These are phyloP conservation scores for Tachina grossa DNA, from an alignment of 2,888 invertebrate species.

Conservation along the genomic window DNA sequence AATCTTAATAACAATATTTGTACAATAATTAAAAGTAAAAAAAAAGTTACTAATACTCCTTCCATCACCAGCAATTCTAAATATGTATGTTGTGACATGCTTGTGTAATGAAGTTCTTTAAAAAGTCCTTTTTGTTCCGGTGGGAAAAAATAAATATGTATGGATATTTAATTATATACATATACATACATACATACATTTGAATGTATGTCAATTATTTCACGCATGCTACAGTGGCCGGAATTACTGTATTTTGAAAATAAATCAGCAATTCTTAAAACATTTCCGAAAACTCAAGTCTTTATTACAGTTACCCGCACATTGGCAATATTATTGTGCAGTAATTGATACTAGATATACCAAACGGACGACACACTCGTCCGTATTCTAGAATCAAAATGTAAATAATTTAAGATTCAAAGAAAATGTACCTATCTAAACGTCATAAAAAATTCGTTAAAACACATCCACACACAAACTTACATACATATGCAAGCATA, in stretches of 20 bases:
- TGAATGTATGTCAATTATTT: background rate
- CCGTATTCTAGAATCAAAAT: too few species aligned
- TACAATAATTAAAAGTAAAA: constrained; percentile 57
- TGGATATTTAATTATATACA: background rate
- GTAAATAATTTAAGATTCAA: too few species aligned
- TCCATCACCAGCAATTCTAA: background rate
- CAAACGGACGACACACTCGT: too few species aligned
- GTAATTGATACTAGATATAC: too few species aligned
- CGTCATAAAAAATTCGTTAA: too few species aligned
- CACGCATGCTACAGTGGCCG: background rate
- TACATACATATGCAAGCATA: too few species aligned
- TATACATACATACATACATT: too few species aligned
- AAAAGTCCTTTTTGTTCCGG: background rate
- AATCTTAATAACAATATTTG: constrained; percentile 56
- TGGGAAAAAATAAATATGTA: background rate
- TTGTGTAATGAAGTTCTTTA: background rate
- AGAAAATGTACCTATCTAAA: too few species aligned
- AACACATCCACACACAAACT: too few species aligned
- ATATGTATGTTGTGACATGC: constrained; percentile 15
- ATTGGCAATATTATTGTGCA: too few species aligned
- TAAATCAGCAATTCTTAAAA: background rate
- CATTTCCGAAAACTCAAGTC: too few species aligned
- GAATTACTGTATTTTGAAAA: background rate
- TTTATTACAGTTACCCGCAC: too few species aligned
- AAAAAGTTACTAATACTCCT: constrained; percentile 45